Percentiles rank a stretch among this genome's conserved stretches.
phyloP scores from a whole-genome alignment of 2,888 invertebrate species.

The Sinohyriopsis cumingii region DNA sequence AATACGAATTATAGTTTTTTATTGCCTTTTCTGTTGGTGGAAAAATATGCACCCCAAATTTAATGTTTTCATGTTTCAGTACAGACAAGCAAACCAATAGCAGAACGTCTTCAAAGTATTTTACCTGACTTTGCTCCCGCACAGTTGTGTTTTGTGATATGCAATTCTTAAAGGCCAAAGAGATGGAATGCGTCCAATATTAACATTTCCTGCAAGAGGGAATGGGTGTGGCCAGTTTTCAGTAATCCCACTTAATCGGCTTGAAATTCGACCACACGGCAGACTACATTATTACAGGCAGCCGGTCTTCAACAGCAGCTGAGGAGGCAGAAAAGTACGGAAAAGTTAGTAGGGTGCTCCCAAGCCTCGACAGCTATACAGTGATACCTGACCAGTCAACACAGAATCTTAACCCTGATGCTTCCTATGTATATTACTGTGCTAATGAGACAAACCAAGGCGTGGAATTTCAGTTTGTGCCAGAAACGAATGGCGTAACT shows the following conservation, averaged over 20 bases:
- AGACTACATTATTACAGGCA: slow-evolving; percentile 78
- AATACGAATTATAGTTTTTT: no score
- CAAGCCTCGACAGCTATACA: slow-evolving; percentile 78
- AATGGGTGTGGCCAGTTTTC: slow-evolving; percentile 95
- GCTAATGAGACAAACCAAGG: slow-evolving; percentile 98
- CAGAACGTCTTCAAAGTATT: no score
- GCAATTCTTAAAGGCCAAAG: no score
- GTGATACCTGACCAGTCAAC: slow-evolving; percentile 81
- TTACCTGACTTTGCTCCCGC: no score
- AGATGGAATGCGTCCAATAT: no score
- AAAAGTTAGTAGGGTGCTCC: slow-evolving; percentile 87
- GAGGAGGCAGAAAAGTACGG: slow-evolving; percentile 96
- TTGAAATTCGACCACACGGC: slow-evolving; percentile 64
- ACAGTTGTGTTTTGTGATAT: no score
- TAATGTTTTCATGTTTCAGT: no score
- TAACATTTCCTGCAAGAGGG: slow-evolving; percentile 96
- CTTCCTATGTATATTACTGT: slow-evolving; percentile 97
- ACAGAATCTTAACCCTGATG: slow-evolving; percentile 90
- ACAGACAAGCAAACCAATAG: no score
- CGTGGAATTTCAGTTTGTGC: slow-evolving; percentile 75
- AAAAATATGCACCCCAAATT: no score
- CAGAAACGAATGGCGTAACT: slow-evolving; percentile 79
- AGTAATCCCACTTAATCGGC: slow-evolving; percentile 86
- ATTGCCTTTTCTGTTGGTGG: no score
- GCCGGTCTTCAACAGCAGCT: slow-evolving; percentile 96